Evolutionary conservation across 2,797 vertebrate genomes (phyloP).

Genomic region (Pachyuromys duprasi): DNA sequence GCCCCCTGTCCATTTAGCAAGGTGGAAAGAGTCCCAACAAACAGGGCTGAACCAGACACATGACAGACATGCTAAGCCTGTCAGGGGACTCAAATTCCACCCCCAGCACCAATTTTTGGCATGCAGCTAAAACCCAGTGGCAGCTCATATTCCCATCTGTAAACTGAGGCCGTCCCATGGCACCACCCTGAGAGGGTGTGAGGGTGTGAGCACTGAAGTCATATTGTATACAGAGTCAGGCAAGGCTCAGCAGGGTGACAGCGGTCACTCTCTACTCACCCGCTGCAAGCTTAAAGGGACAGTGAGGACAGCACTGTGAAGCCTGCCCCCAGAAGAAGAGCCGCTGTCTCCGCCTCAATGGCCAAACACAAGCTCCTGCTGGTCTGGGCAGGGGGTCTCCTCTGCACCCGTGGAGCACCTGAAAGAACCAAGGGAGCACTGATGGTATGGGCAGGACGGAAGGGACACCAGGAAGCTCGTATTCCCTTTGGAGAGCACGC

Average conservation of each 20-base stretch:
- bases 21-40: accelerated
- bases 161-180: background rate
- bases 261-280: background rate
- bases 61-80: accelerated
- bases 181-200: background rate
- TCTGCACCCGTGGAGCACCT: background rate
- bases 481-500: background rate
- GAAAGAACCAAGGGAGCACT: background rate
- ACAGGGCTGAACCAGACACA: accelerated
- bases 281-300: background rate
- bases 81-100: background rate
- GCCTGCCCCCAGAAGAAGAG: background rate
- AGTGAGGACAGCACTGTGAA: background rate
- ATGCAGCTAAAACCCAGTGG: background rate
- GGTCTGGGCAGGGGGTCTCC: background rate
- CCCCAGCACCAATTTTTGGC: background rate
- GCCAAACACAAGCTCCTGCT: background rate
- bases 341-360: background rate
- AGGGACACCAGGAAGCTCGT: background rate
- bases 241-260: background rate
- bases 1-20: background rate
- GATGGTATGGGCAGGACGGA: no score
- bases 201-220: background rate
- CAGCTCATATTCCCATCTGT: background rate
- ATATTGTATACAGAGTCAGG: accelerated